Evolutionary conservation across 2,888 invertebrate species (phyloP).

Genomic region (Sarcophaga carnaria): DNA sequence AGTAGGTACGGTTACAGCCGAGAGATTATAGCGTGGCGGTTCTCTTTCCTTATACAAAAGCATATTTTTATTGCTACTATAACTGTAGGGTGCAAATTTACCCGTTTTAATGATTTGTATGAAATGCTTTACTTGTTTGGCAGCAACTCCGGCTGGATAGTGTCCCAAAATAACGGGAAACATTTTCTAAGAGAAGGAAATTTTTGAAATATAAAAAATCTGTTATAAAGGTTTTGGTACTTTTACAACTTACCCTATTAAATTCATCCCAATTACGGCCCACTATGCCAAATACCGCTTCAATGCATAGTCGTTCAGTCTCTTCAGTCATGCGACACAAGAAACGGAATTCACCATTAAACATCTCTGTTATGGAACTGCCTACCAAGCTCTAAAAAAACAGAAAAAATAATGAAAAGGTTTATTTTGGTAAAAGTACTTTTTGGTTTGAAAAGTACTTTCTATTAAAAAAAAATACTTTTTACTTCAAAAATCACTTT

Average conservation of each 20-base stretch:
- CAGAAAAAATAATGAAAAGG: neutral
- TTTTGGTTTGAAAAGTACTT: too few species aligned
- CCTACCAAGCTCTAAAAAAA: conserved; percentile 78
- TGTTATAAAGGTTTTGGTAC: neutral
- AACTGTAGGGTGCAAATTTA: conserved; percentile 83
- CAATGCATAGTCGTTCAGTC: conserved; percentile 79
- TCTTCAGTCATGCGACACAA: conserved; percentile 80
- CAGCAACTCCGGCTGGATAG: conserved; percentile 85
- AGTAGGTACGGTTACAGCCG: conserved; percentile 83
- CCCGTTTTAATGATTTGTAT: conserved; percentile 82
- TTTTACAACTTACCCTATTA: conserved; percentile 74
- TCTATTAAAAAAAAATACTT: too few species aligned
- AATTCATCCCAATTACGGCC: conserved; percentile 80
- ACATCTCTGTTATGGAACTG: conserved; percentile 79
- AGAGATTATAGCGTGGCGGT: conserved; percentile 83
- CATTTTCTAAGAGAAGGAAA: conserved; percentile 81
- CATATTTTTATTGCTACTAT: conserved; percentile 82
- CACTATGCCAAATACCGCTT: conserved; percentile 80
- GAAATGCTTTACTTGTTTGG: conserved; percentile 84
- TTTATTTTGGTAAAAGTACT: too few species aligned
- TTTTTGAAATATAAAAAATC: neutral
- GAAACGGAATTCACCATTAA: conserved; percentile 79
- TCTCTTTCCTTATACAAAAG: conserved; percentile 82
- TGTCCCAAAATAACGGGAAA: conserved; percentile 86
- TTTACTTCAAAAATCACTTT: neutral